Evolutionary conservation across 2,797 vertebrate genomes (phyloP).

Genomic region (Poecilia wingei): DNA sequence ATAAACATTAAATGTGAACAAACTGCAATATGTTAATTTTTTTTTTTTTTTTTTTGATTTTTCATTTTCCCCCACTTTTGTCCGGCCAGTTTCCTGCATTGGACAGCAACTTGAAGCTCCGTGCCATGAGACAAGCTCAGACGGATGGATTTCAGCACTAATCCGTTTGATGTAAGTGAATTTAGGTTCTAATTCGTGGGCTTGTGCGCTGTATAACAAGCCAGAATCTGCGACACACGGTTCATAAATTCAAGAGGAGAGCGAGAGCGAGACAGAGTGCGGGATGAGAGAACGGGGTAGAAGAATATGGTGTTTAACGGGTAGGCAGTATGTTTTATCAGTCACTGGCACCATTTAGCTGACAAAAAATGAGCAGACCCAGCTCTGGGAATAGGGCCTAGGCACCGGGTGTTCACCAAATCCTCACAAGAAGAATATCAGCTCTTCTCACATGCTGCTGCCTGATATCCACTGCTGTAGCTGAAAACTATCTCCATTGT

Average conservation of each 20-base stretch:
- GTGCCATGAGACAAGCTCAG: slow-evolving; percentile 74
- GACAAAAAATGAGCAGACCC: slow-evolving; percentile 88
- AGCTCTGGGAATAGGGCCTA: slow-evolving; percentile 91
- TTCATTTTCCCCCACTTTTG: slow-evolving; percentile 32
- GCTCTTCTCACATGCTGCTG: slow-evolving; percentile 93
- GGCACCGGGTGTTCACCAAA: slow-evolving; percentile 87
- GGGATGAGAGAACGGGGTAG: slow-evolving; percentile 79
- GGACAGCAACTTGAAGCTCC: slow-evolving; percentile 76
- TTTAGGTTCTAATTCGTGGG: slow-evolving; percentile 80
- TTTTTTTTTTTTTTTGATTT: slow-evolving; percentile 15
- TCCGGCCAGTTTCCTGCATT: slow-evolving; percentile 83
- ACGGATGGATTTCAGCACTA: slow-evolving; percentile 71
- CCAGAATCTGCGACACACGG: slow-evolving; percentile 74
- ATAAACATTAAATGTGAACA: slow-evolving; percentile 18
- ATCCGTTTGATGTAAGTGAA: slow-evolving; percentile 82
- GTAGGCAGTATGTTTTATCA: slow-evolving; percentile 94
- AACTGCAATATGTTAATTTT: slow-evolving; percentile 20
- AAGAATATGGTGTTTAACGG: slow-evolving; percentile 89
- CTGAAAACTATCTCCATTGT: slow-evolving; percentile 99
- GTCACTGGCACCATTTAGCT: slow-evolving; percentile 91
- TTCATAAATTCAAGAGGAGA: slow-evolving; percentile 72
- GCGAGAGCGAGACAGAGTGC: slow-evolving; percentile 58
- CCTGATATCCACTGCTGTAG: slow-evolving; percentile 90
- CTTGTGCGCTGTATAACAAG: slow-evolving; percentile 74
- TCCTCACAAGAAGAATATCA: slow-evolving; percentile 95